These are phyloP conservation scores for Standfussiana lucernea DNA, from an alignment of 2,888 invertebrate species.

Conservation along the genomic window DNA sequence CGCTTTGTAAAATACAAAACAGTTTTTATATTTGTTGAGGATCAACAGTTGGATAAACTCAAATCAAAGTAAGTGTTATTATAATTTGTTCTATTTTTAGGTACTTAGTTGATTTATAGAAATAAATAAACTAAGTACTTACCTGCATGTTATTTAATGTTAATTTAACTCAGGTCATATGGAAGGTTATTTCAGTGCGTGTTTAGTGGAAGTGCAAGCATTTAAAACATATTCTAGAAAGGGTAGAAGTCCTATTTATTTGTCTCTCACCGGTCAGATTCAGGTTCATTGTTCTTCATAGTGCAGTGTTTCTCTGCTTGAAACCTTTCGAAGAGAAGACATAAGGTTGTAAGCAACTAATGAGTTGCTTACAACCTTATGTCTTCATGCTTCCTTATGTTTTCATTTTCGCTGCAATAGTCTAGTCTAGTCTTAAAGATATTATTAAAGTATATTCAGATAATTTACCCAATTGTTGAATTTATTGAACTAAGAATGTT, in stretches of 20 bases:
- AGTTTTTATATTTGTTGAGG: conserved; percentile 49
- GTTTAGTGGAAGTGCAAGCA: not conserved
- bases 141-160: conserved; percentile 2
- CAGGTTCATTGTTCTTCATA: not conserved
- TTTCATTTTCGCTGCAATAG: too few relatives aligned
- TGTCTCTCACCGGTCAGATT: not conserved
- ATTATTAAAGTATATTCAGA: not conserved
- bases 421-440: not conserved
- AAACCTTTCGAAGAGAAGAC: too few relatives aligned
- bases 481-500: not conserved
- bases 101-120: not conserved
- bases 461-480: not conserved
- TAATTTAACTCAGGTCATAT: not conserved
- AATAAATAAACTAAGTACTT: too few relatives aligned
- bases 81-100: not conserved
- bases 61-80: conserved; percentile 50
- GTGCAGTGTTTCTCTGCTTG: too few relatives aligned
- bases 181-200: not conserved
- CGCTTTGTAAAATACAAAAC: conserved; percentile 48
- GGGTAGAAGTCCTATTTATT: not conserved
- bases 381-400: too few relatives aligned
- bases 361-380: too few relatives aligned
- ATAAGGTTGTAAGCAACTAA: too few relatives aligned
- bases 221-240: not conserved
- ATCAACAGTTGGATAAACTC: conserved; percentile 30